These are phyloP conservation scores for Lathronympha strigana DNA, from an alignment of 2,888 invertebrate genomes.

Conservation along the genomic window DNA sequence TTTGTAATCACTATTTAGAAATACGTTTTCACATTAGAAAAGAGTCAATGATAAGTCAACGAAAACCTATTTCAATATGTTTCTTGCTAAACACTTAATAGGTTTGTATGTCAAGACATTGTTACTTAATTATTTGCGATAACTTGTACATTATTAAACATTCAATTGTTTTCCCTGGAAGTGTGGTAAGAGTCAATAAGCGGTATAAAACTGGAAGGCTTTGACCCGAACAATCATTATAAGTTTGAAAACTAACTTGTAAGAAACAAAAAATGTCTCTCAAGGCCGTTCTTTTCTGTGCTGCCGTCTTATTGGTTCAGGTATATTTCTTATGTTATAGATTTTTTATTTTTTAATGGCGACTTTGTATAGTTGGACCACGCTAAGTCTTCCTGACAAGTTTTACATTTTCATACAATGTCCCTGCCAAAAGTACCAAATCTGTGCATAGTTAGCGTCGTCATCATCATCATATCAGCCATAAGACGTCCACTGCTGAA, in stretches of 20 bases:
- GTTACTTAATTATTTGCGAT: constrained; percentile 4
- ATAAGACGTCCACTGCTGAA: too few species aligned
- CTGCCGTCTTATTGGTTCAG: constrained; percentile 40
- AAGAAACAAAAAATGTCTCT: constrained; percentile 11
- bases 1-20: not conserved
- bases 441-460: too few species aligned
- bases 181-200: constrained; percentile 1
- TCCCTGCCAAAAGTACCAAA: too few species aligned
- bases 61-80: not conserved
- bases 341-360: not conserved
- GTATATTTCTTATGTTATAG: not conserved
- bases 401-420: too few species aligned
- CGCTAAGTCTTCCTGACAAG: too few species aligned
- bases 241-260: not conserved
- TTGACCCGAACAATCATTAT: not conserved
- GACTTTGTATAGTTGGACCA: too few species aligned
- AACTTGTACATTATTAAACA: not conserved
- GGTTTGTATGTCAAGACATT: constrained; percentile 7
- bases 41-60: too few species aligned
- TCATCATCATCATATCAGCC: too few species aligned
- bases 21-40: too few species aligned
- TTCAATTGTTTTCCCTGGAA: not conserved
- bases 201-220: not conserved
- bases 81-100: constrained; percentile 2
- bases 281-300: constrained; percentile 25